Base-by-base conservation (phyloP, 2,888 invertebrate genomes). In the Sialis fuliginosa region DNA sequence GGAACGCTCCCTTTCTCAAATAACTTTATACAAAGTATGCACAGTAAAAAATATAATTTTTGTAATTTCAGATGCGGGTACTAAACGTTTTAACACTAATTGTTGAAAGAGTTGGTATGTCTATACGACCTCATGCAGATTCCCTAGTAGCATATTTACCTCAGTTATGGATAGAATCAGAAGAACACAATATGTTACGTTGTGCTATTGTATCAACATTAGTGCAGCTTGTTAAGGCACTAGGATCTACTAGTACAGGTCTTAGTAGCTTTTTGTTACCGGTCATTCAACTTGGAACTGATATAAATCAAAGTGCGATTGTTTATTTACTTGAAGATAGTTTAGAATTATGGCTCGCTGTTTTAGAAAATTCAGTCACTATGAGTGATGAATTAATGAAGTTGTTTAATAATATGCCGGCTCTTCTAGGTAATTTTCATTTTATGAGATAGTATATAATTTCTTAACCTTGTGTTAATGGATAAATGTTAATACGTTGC, bases 271-370 rank as follows among this genome's bases (percentile, higher is more conserved):
- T 81, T 68, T 68, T 81, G 13, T 64, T 81, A 49, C 72, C 62
- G 60, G 79, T 86, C 44, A 78, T 88, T 50, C 73, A 74, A 50
- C 61, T 81, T 50, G 82, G 84, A 48, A 90, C 91, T 0, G 84
- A 89, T 57, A 72, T 85, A 0, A 71, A 76, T 51, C 80, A 87
- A 59, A 76, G 80, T 47, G 76, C 83, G 1, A 87, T 91, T 62
- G 84, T 95, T 46, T 95, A 95, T 63, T 71, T 95, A 45, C 67
- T 92, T 54, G 93, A 93, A 64, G 95, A 96, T 61, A 92, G 91
- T 3, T 67, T 95, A 37, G 87, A 90, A 54, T 70, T 96, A 49
- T 95, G 95, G 92, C 71, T 82, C 46, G 82, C 84, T 0, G 75
- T 90, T 13, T 68, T 95, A 50, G 84, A 90, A 62, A 81, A 84